phyloP scores from a whole-genome alignment of 2,888 invertebrate genomes.

The Sylvicola cinctus region DNA sequence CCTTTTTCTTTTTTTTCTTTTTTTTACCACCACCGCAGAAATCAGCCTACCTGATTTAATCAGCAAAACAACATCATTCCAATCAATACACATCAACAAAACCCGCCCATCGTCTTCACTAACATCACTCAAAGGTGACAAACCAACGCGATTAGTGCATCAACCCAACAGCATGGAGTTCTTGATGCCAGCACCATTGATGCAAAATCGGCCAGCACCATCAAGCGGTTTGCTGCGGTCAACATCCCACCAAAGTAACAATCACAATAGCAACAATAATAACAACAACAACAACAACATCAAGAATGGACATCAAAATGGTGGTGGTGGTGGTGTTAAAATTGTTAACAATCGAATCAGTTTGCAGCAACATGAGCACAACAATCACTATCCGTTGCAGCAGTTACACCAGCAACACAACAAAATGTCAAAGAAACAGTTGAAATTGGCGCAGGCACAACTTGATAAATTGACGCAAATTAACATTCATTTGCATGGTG shows the following conservation, averaged over 20 bases:
- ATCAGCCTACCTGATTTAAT: too few relatives aligned
- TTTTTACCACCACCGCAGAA: neutral
- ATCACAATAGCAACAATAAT: conserved; percentile 2
- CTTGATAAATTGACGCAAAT: conserved; percentile 56
- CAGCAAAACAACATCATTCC: too few relatives aligned
- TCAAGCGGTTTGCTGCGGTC: too few relatives aligned
- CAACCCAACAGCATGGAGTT: too few relatives aligned
- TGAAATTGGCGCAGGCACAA: conserved; percentile 46
- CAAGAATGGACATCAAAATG: conserved; percentile 2
- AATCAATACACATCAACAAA: too few relatives aligned
- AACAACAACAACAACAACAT: conserved; percentile 3
- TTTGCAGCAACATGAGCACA: neutral
- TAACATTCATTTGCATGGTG: conserved; percentile 72
- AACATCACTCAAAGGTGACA: too few relatives aligned
- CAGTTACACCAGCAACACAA: too few relatives aligned
- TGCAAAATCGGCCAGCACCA: too few relatives aligned
- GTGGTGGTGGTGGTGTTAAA: conserved; percentile 5
- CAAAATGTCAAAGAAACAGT: conserved; percentile 37
- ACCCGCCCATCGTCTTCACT: too few relatives aligned
- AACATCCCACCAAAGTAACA: conserved; percentile 4
- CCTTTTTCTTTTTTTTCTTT: conserved; percentile 3
- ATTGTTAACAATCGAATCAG: neutral
- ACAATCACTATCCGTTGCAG: neutral
- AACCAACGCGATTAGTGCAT: too few relatives aligned
- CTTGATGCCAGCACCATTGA: too few relatives aligned